A percentile compares a stretch with the other conserved stretches of the same genome.
These are phyloP conservation scores for Vidua macroura DNA, from an alignment of 2,113 vertebrate species.

Conservation along the genomic window DNA sequence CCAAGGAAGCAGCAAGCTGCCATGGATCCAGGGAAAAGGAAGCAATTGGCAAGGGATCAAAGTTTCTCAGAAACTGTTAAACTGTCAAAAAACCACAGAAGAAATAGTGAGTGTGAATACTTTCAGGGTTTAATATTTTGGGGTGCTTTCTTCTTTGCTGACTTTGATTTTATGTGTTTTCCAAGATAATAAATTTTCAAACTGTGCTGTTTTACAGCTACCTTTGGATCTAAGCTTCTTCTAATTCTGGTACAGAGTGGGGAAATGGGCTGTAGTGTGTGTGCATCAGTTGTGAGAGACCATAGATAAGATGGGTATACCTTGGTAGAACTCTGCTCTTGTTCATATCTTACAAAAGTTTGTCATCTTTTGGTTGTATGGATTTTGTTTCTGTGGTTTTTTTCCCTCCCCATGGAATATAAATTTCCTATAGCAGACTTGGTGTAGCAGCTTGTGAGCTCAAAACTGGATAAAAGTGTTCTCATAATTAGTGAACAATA, in stretches of 20 bases:
- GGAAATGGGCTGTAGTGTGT: background rate
- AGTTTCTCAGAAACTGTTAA: background rate
- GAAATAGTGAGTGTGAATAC: background rate
- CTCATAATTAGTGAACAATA: background rate
- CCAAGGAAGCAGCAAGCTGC: background rate
- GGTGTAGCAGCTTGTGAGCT: background rate
- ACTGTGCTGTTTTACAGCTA: background rate
- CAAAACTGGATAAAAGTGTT: background rate
- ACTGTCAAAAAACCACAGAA: background rate
- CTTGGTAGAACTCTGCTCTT: background rate
- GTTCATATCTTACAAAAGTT: background rate
- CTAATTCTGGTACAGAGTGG: background rate
- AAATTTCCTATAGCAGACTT: background rate
- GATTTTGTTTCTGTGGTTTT: background rate
- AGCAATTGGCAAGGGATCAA: slow-evolving; percentile 24
- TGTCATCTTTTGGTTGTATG: too few relatives aligned
- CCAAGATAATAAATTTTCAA: background rate
- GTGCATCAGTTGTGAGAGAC: background rate
- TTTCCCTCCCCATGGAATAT: fast-evolving
- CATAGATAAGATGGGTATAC: background rate
- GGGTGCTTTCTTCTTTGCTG: background rate
- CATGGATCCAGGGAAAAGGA: background rate
- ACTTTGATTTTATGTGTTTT: background rate
- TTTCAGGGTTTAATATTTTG: background rate
- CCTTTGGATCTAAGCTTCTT: background rate